These are phyloP conservation scores for Albula glossodonta DNA, from an alignment of 2,113 vertebrate species.

Conservation along the genomic window DNA sequence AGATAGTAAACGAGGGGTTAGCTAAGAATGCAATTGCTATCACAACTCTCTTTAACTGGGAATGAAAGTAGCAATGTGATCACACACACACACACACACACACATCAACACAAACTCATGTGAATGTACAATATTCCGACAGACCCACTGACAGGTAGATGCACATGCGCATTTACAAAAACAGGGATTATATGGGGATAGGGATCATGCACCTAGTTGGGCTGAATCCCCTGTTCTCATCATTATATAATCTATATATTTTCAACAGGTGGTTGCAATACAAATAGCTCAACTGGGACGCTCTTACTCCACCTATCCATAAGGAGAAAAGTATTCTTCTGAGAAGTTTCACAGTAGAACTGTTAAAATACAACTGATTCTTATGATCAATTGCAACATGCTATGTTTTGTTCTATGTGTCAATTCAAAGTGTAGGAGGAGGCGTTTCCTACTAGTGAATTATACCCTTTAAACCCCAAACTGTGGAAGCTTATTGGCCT, in stretches of 20 bases:
- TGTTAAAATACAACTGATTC: not conserved
- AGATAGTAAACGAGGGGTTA: not conserved
- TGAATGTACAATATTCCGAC: too few relatives aligned
- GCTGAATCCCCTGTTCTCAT: too few relatives aligned
- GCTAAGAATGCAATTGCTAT: conserved; percentile 5
- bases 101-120: too few relatives aligned
- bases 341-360: not conserved
- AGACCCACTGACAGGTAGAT: too few relatives aligned
- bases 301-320: too few relatives aligned
- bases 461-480: not conserved
- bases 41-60: too few relatives aligned
- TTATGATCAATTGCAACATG: not conserved
- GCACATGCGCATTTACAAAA: not conserved
- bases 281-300: too few relatives aligned
- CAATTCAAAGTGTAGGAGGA: not conserved
- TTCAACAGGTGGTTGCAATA: too few relatives aligned
- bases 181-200: too few relatives aligned
- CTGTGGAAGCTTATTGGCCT: too few relatives aligned
- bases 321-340: not conserved
- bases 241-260: too few relatives aligned
- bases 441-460: not conserved
- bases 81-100: not conserved
- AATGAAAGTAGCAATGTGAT: not conserved
- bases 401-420: not conserved
- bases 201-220: too few relatives aligned